Percentiles rank a stretch among this genome's conserved stretches.
These are phyloP conservation scores for Morpho helenor DNA, from an alignment of 2,888 invertebrate species.

Conservation along the genomic window DNA sequence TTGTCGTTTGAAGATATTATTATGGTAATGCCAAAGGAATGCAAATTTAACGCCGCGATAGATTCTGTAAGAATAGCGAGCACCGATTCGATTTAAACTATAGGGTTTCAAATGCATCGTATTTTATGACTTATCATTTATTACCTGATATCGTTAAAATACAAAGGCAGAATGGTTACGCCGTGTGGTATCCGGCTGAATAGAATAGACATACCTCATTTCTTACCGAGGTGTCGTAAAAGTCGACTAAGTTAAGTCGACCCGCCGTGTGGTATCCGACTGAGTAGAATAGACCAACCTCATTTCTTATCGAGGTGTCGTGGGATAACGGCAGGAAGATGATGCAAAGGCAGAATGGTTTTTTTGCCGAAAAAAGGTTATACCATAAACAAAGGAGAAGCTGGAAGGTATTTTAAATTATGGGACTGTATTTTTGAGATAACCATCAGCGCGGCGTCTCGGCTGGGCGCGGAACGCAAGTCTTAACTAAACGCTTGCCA, in stretches of 20 bases:
- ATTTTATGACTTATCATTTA: slow-evolving; percentile 3
- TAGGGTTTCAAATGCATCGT: slow-evolving; percentile 36
- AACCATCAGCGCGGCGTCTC: slow-evolving; percentile 38
- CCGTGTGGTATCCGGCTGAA: too few species aligned
- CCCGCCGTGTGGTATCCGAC: too few species aligned
- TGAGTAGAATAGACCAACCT: too few species aligned
- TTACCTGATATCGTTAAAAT: background rate
- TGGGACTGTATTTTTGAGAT: slow-evolving; percentile 27
- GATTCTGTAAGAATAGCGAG: slow-evolving; percentile 53
- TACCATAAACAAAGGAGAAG: slow-evolving; percentile 10
- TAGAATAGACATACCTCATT: too few species aligned
- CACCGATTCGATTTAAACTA: slow-evolving; percentile 43
- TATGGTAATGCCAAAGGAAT: slow-evolving; percentile 61
- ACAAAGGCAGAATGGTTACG: background rate
- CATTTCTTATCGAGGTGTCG: too few species aligned
- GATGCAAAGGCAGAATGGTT: background rate
- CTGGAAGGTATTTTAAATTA: slow-evolving; percentile 15
- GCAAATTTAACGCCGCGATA: slow-evolving; percentile 65
- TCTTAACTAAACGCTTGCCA: slow-evolving; percentile 61
- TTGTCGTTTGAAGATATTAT: slow-evolving; percentile 65
- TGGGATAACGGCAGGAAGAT: too few species aligned
- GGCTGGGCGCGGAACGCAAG: slow-evolving; percentile 45
- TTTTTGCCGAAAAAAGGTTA: background rate
- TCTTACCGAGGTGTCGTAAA: too few species aligned
- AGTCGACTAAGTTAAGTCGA: too few species aligned